These are phyloP conservation scores for Heliconius ismenius DNA, from an alignment of 2,888 invertebrate species.

Conservation along the genomic window DNA sequence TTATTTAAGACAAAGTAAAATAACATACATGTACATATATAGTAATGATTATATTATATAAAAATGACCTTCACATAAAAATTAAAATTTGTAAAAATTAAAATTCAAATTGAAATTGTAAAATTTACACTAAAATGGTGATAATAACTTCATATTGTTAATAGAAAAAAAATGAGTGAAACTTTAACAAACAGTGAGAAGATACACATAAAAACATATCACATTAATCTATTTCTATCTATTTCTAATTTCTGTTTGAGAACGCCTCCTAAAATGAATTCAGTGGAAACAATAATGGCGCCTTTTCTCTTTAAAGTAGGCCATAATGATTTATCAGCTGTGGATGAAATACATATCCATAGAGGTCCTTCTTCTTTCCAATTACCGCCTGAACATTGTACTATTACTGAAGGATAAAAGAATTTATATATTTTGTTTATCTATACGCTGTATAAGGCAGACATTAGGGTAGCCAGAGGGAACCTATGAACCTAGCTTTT, in stretches of 20 bases:
- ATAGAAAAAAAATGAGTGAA: background rate
- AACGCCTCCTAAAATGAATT: constrained; percentile 68
- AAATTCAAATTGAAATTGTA: background rate
- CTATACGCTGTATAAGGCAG: too few species aligned
- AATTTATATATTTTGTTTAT: background rate
- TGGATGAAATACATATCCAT: constrained; percentile 64
- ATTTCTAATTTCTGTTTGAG: constrained; percentile 61
- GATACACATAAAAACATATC: constrained; percentile 18
- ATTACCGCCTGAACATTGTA: constrained; percentile 70
- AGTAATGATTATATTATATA: too few species aligned
- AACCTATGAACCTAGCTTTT: background rate
- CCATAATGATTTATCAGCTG: constrained; percentile 59
- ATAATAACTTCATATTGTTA: background rate
- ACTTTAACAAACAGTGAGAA: background rate
- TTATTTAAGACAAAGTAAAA: background rate
- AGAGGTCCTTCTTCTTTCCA: constrained; percentile 60
- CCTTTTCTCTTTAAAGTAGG: constrained; percentile 55
- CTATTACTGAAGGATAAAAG: constrained; percentile 64
- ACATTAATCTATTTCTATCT: constrained; percentile 46
- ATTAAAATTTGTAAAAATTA: too few species aligned
- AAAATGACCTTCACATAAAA: too few species aligned
- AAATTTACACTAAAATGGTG: background rate
- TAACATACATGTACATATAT: background rate
- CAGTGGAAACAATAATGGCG: constrained; percentile 61
- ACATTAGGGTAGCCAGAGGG: too few species aligned